Evolutionary conservation across 2,113 vertebrate species (phyloP).

Genomic region (Campylorhamphus procurvoides): DNA sequence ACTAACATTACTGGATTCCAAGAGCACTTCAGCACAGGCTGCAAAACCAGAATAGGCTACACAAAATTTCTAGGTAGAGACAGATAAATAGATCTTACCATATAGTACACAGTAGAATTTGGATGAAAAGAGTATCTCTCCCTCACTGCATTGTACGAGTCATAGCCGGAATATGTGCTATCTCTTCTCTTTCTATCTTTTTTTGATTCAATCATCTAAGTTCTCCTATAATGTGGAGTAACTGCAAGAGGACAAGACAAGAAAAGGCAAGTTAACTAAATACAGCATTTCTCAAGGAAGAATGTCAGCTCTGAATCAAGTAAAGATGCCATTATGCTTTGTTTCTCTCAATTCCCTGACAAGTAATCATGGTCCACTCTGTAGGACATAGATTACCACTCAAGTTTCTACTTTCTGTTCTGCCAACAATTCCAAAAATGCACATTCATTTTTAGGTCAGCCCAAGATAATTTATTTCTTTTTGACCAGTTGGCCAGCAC

Average conservation of each 20-base stretch:
- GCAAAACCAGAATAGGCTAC: conserved; percentile 28
- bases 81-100: conserved; percentile 6
- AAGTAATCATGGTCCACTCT: background rate
- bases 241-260: background rate
- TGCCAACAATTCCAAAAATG: conserved; percentile 3
- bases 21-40: background rate
- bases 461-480: background rate
- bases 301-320: background rate
- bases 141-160: background rate
- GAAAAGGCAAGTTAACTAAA: background rate
- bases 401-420: background rate
- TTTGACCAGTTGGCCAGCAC: background rate
- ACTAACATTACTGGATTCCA: conserved; percentile 1
- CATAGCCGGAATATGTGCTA: background rate
- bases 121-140: background rate
- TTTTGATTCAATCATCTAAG: background rate
- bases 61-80: background rate
- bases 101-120: background rate
- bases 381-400: background rate
- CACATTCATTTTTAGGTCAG: background rate
- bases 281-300: background rate
- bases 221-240: background rate
- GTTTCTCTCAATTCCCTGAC: background rate
- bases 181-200: background rate
- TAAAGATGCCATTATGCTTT: accelerated